These are phyloP conservation scores for Chaitophorus viminalis DNA, from an alignment of 2,888 invertebrate genomes.

Conservation along the genomic window DNA sequence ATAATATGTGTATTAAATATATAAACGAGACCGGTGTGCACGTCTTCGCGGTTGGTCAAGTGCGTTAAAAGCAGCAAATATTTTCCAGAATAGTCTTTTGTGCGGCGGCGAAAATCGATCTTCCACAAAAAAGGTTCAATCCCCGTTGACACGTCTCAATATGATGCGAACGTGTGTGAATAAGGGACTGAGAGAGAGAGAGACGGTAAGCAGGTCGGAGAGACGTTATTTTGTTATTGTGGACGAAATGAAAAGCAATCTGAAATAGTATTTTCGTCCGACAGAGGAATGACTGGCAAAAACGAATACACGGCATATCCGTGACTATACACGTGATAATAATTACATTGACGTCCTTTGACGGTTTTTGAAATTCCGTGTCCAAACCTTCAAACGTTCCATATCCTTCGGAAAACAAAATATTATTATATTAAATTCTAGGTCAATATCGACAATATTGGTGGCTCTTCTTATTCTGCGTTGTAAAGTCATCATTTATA, in stretches of 20 bases:
- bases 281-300: neutral
- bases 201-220: neutral
- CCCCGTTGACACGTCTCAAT: slow-evolving; percentile 8
- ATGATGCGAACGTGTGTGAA: neutral
- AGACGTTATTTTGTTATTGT: slow-evolving; percentile 6
- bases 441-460: neutral
- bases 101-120: slow-evolving; percentile 8
- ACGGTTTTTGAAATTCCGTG: neutral
- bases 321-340: neutral
- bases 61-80: slow-evolving; percentile 31
- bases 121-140: neutral
- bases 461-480: too few relatives aligned
- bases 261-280: neutral
- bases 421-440: neutral
- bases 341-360: neutral
- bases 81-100: slow-evolving; percentile 8
- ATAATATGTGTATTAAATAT: neutral
- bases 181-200: neutral
- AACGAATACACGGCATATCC: neutral
- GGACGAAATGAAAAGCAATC: neutral
- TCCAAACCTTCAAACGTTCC: neutral
- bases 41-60: slow-evolving; percentile 19
- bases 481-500: neutral
- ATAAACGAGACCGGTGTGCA: neutral
- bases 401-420: neutral